Evolutionary conservation across 1,140 invertebrate species (phyloP).

Genomic region (Probaryconus sp.): DNA sequence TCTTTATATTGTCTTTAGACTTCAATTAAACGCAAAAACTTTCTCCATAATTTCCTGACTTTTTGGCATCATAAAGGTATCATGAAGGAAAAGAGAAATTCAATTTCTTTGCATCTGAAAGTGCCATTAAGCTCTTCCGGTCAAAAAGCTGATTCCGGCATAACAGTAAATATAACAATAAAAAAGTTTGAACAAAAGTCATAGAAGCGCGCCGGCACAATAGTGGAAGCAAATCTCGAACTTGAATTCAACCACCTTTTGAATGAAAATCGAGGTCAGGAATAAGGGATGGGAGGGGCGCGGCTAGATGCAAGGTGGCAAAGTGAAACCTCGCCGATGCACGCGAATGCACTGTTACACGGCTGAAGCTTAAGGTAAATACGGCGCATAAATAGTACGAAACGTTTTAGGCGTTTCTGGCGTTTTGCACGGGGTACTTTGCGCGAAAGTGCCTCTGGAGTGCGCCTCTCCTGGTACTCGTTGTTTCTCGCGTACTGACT

Average conservation of each 20-base stretch:
- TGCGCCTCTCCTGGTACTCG: slow-evolving; percentile 44
- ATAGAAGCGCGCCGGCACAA: not conserved
- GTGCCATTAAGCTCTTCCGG: not conserved
- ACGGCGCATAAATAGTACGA: slow-evolving; percentile 65
- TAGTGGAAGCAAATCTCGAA: slow-evolving; percentile 24
- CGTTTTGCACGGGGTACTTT: slow-evolving; percentile 43
- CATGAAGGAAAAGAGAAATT: not conserved
- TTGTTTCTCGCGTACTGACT: slow-evolving; percentile 61
- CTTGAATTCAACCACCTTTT: slow-evolving; percentile 23
- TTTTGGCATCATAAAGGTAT: too few relatives aligned
- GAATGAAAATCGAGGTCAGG: slow-evolving; percentile 30
- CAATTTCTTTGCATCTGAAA: not conserved
- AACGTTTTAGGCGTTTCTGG: slow-evolving; percentile 61
- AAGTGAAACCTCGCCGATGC: slow-evolving; percentile 37
- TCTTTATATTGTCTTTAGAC: too few relatives aligned
- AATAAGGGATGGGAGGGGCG: slow-evolving; percentile 13
- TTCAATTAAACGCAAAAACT: too few relatives aligned
- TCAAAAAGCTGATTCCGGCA: not conserved
- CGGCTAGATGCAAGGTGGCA: slow-evolving; percentile 26
- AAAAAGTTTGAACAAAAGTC: slow-evolving; percentile 9
- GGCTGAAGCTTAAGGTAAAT: slow-evolving; percentile 61
- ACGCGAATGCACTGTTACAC: slow-evolving; percentile 30
- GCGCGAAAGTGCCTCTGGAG: slow-evolving; percentile 33
- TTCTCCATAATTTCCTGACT: too few relatives aligned
- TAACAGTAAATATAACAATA: slow-evolving; percentile 26